A percentile compares a stretch with the other conserved stretches of the same genome.
These are phyloP conservation scores for Lepidurus packardi DNA, from an alignment of 1,140 invertebrate species.

Conservation along the genomic window DNA sequence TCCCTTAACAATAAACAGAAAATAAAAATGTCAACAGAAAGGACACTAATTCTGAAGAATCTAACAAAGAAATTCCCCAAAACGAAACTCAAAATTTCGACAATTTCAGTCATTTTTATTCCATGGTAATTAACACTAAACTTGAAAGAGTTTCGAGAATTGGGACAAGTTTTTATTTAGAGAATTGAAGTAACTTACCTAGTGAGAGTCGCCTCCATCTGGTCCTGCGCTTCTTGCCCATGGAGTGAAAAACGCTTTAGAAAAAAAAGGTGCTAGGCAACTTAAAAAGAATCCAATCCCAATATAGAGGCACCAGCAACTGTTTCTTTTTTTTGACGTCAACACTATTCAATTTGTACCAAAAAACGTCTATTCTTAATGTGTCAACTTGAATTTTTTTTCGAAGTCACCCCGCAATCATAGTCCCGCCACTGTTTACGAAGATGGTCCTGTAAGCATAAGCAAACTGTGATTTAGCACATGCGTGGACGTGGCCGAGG, in stretches of 20 bases:
- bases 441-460: background rate
- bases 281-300: slow-evolving; percentile 20
- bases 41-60: too few species aligned
- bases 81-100: background rate
- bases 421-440: background rate
- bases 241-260: slow-evolving; percentile 27
- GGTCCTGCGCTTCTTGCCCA: slow-evolving; percentile 35
- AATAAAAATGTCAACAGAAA: too few species aligned
- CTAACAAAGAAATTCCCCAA: background rate
- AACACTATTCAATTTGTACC: background rate
- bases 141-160: background rate
- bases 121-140: background rate
- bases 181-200: slow-evolving; percentile 27
- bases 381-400: background rate
- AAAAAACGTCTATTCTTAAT: too few species aligned
- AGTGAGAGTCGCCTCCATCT: slow-evolving; percentile 36
- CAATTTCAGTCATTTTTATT: background rate
- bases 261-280: slow-evolving; percentile 1
- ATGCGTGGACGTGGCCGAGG: background rate
- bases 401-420: background rate
- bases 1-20: too few species aligned
- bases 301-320: background rate
- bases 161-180: background rate
- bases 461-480: slow-evolving; percentile 11
- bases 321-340: background rate